Evolutionary conservation across 2,888 invertebrate species (phyloP), one percentile per base, ranked within the genome.

Genomic region (Drosophila atroscutellata): DNA sequence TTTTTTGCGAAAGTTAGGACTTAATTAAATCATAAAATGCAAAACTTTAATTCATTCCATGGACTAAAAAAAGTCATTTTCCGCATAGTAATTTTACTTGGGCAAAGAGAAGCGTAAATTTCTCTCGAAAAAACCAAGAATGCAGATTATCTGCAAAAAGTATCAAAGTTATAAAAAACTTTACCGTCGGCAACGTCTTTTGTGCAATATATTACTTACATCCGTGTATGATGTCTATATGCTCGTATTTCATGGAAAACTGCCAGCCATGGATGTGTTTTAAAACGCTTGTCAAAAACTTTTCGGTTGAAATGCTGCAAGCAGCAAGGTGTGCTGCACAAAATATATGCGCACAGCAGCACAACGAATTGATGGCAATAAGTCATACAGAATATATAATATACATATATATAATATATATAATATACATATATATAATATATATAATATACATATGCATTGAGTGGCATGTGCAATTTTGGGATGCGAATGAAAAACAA

Each of bases 241-340:
- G 66, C 67, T 71, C 65, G 52, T 75, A 77, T 75, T 72, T 75
- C 70, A 81, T 71, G 13, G 49, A 50, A 71, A 75, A 72, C 54
- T 76, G 83, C 67, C 75, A 78, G 66, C 56, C 57, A 49, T 61
- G 77, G 69, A 78, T 78, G 75, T 69, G 65, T 65, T 81, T 83
- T 77, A 84, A 87, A 85, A 64, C 67, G 76, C 81, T 64, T 85
- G 88, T 85, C 88, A 85, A 54, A 80, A 85, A 85, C 47, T 83
- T 85, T 81, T 68, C 24, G 20, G 36, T 20, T 47, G 36, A 49
- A 49, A 18, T 18, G 49, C 20, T 30, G 39, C 57, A 37, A 50
- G 66, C 58, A 66, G 66, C 71, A 75, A 75, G 76, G 75, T 81
- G 66, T 62, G 71, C 54, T 57, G 56, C 61, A 51, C 28, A 37